Evolutionary conservation across 2,797 vertebrate genomes (phyloP), one percentile per base, ranked within the genome.

Genomic region (Cryptoblepharus egeriae): DNA sequence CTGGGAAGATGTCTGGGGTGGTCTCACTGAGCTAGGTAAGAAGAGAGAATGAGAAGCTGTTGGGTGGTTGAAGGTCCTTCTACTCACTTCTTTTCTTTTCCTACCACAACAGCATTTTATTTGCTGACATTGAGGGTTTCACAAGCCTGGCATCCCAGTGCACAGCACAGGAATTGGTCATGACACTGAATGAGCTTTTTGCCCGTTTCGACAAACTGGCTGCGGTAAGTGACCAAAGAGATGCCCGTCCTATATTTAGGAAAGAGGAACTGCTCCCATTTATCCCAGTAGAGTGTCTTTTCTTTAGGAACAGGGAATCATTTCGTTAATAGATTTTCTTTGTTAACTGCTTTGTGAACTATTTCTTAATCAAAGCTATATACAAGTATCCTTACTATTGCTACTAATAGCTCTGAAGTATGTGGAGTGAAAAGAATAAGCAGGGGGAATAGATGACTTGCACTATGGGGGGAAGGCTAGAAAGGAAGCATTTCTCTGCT

Each of bases 151-250:
- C 98, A 0, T 98, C 98, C 1, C 98, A 99, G 95, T 99, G 98
- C 93, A 99, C 98, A 0, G 98, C 98, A 0, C 98, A 99, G 95
- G 98, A 99, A 93, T 94, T 99, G 89, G 98, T 99, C 88, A 99
- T 99, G 98, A 99, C 98, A 0, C 96, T 99, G 90, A 99, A 99
- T 0, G 98, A 99, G 91, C 97, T 99, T 84, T 99, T 99, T 0
- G 98, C 98, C 32, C 98, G 98, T 75, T 99, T 99, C 32, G 98
- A 99, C 95, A 99, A 99, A 89, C 94, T 99, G 93, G 98, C 98
- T 0, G 97, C 98, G 65, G 98, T 99, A 94, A 97, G 97, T 22
- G 85, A 35, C 26, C 37, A 70, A 18, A 52, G 49, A 15, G 49
- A 15, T 52, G 49, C 49, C 18, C 49, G 13, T 52, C 2, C 49